These are phyloP conservation scores for Neomicropteryx cornuta DNA, from an alignment of 1,140 invertebrate genomes.

Conservation along the genomic window DNA sequence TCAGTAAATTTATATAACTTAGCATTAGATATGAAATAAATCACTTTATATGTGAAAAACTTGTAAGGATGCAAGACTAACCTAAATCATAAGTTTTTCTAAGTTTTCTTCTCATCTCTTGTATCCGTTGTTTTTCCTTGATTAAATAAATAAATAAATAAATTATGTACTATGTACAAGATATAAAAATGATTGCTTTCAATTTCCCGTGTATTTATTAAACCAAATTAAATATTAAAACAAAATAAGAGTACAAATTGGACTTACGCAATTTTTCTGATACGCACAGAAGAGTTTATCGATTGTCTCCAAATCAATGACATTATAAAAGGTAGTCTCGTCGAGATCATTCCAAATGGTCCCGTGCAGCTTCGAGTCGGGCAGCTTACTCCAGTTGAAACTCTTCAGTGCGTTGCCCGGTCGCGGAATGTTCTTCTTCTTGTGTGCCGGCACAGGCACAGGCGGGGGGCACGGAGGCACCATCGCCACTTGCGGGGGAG, in stretches of 20 bases:
- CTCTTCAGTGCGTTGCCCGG: constrained; percentile 88
- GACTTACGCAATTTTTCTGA: constrained; percentile 80
- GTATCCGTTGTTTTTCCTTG: too few relatives aligned
- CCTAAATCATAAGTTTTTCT: too few relatives aligned
- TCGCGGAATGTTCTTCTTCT: constrained; percentile 73
- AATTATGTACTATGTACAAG: too few relatives aligned
- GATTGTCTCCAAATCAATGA: constrained; percentile 86
- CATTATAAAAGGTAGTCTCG: constrained; percentile 83
- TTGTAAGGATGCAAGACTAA: too few relatives aligned
- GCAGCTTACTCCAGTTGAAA: constrained; percentile 95
- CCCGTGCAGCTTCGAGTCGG: constrained; percentile 75
- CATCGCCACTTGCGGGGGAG: constrained; percentile 36
- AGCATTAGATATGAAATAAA: too few relatives aligned
- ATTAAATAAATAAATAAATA: too few relatives aligned
- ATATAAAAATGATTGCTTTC: too few relatives aligned
- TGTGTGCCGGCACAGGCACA: constrained; percentile 38
- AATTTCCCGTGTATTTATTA: too few relatives aligned
- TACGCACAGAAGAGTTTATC: constrained; percentile 93
- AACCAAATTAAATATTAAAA: too few relatives aligned
- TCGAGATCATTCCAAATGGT: constrained; percentile 93
- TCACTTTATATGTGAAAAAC: too few relatives aligned
- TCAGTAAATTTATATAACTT: too few relatives aligned
- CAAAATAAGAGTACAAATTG: constrained; percentile 42
- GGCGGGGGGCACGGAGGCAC: constrained; percentile 40
- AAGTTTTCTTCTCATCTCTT: too few relatives aligned